Evolutionary conservation across 2,888 invertebrate genomes (phyloP), one percentile per base, ranked within the genome.

Genomic region (Drosophila ustulata): DNA sequence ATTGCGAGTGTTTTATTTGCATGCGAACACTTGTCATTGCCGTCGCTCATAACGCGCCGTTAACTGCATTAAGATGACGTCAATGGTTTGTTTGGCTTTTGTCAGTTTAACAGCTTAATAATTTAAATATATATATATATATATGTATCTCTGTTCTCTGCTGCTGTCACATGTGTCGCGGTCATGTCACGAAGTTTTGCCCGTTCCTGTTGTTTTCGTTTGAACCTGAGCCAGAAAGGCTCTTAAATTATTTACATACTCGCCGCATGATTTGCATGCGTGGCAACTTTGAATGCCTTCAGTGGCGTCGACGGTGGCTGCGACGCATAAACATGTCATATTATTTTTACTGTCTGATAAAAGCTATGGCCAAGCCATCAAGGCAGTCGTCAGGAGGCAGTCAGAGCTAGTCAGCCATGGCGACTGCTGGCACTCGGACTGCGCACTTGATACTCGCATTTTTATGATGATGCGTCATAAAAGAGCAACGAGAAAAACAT

Each of bases 271-370:
- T 81, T 88, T 86, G 88, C 83, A 86, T 86, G 78, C 87, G 75
- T 78, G 75, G 81, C 81, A 72, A 71, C 79, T 74, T 82, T 72
- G 71, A 82, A 72, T 78, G 82, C 78, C 71, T 78, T 78, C 72
- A 49, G 63, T 70, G 63, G 66, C 66, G 75, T 71, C 58, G 34
- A 51, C 30, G 8, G 25, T 28, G 39, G 51, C 52, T 50, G 71
- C 59, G 69, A 49, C 71, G 76, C 88, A 86, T 86, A 88, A 86
- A 86, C 83, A 88, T 88, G 85, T 81, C 85, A 78, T 78, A 78
- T 86, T 86, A 81, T 77, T 84, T 77, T 78, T 73, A 77, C 83
- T 75, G 86, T 66, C 88, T 71, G 83, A 82, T 82, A 88, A 80
- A 79, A 88, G 87, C 65, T 57, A 67, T 58, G 71, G 11, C 45